Percentiles rank a stretch among this genome's conserved stretches.
These are phyloP conservation scores for Psophia crepitans DNA, from an alignment of 2,113 vertebrate species.

Conservation along the genomic window DNA sequence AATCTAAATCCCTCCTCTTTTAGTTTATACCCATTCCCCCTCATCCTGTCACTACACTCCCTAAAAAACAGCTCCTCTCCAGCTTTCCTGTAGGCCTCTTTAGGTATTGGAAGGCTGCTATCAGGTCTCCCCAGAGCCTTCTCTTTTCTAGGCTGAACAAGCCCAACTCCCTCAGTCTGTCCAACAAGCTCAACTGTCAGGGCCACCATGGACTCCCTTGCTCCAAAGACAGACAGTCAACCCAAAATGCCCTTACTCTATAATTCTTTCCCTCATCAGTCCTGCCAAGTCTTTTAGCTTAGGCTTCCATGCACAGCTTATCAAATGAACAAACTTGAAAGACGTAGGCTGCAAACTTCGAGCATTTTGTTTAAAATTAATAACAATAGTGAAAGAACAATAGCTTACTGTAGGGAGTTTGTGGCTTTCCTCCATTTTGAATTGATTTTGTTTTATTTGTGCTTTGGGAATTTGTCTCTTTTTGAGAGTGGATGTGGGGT, in stretches of 20 bases:
- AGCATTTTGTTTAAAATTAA: neutral
- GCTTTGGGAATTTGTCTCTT: neutral
- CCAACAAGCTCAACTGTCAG: neutral
- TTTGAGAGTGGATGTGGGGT: neutral
- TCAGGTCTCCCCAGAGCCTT: no score
- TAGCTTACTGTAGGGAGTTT: neutral
- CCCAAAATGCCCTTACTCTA: neutral
- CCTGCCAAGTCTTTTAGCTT: neutral
- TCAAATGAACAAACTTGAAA: neutral
- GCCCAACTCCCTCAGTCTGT: no score
- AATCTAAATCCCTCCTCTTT: no score
- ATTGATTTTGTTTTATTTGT: neutral
- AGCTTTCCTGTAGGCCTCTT: no score
- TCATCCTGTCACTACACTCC: no score
- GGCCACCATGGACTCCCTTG: neutral
- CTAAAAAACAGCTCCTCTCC: no score
- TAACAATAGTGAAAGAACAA: neutral
- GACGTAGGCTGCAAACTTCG: neutral
- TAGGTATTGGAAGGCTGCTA: no score
- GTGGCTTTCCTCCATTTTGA: neutral
- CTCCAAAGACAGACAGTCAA: neutral
- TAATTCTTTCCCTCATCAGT: neutral
- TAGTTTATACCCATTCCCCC: no score
- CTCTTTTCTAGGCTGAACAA: no score
- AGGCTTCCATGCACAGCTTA: neutral